Conservation (phyloP, 2,797 vertebrate genomes). For the Rousettus madagascariensis region DNA sequence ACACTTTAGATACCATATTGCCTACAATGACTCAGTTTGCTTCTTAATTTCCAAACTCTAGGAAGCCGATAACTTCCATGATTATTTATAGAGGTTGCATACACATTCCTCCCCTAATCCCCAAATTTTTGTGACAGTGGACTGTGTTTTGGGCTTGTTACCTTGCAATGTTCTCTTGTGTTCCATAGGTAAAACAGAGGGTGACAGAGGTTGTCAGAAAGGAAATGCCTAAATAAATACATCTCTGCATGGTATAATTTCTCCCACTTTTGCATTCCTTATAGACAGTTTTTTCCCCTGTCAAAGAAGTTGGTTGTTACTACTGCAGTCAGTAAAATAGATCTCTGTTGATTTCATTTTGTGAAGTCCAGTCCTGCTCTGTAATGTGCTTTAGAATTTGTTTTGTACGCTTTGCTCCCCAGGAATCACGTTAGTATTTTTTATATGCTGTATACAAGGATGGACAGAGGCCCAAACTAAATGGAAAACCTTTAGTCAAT, state of each 20-base stretch:
- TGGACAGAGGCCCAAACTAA: neutral
- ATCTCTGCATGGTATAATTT: neutral
- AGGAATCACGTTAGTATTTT: slow-evolving; percentile 31
- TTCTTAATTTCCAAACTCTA: slow-evolving; percentile 63
- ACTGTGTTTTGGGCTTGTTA: neutral
- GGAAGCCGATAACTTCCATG: slow-evolving; percentile 1
- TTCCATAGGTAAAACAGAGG: neutral
- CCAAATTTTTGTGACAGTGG: neutral
- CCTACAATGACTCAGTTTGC: slow-evolving; percentile 62
- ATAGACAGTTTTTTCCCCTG: neutral
- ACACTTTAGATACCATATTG: slow-evolving; percentile 71
- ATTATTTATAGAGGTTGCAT: slow-evolving; percentile 24
- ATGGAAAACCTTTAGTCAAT: neutral
- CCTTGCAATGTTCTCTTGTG: slow-evolving; percentile 21
- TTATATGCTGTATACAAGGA: neutral
- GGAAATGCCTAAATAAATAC: slow-evolving; percentile 1
- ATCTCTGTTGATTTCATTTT: slow-evolving; percentile 61
- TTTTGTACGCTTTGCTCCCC: slow-evolving; percentile 19
- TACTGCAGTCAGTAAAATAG: slow-evolving; percentile 49
- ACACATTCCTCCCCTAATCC: neutral
- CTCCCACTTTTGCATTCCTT: neutral
- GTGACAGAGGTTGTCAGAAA: slow-evolving; percentile 15
- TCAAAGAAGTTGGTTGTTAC: slow-evolving; percentile 29
- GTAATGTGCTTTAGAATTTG: slow-evolving; percentile 51
- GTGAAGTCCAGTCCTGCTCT: slow-evolving; percentile 60